Base-by-base conservation (phyloP, 1,140 invertebrate species). In the Eumaeus atala region DNA sequence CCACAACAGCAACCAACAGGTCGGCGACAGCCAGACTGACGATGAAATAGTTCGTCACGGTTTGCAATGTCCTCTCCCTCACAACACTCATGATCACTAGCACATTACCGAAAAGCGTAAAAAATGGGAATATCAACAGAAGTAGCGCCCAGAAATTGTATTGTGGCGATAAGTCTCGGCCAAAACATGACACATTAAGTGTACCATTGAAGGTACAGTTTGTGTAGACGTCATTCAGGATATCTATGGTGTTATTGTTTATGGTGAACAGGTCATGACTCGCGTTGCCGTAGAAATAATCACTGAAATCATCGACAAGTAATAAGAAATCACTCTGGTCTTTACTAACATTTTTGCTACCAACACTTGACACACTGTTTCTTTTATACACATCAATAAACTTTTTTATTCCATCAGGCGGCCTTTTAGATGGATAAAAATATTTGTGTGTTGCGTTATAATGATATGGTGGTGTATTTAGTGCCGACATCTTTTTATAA, bases 31-130 rank as follows among this genome's bases (percentile, higher is more conserved):
- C 98, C 64, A 99, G 89, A 59, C 96, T 98, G 63, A 98, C 96
- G 78, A 99, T 99, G 89, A 99, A 98, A 88, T 98, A 99, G 88
- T 99, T 99, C 49, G 97, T 99, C 54, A 96, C 96, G 7, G 96
- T 97, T 77, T 98, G 96, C 44, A 98, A 84, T 48, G 94, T 92
- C 62, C 96, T 90, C 85, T 98, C 97, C 44, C 95, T 90, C 53
- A 93, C 93, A 8, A 99, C 97, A 69, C 95, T 96, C 66, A 98
- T 86, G 63, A 99, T 98, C 54, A 99, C 97, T 54, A 99, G 91
- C 54, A 97, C 93, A 88, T 99, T 99, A 33, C 97, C 97, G 85
- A 99, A 98, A 9, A 99, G 91, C 1, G 97, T 98, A 56, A 98
- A 92, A 72, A 97, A 91, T 17, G 97, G 96, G 74, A 98, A 97